These are phyloP conservation scores for Myripristis murdjan DNA, from an alignment of 2,797 vertebrate genomes.

Conservation along the genomic window DNA sequence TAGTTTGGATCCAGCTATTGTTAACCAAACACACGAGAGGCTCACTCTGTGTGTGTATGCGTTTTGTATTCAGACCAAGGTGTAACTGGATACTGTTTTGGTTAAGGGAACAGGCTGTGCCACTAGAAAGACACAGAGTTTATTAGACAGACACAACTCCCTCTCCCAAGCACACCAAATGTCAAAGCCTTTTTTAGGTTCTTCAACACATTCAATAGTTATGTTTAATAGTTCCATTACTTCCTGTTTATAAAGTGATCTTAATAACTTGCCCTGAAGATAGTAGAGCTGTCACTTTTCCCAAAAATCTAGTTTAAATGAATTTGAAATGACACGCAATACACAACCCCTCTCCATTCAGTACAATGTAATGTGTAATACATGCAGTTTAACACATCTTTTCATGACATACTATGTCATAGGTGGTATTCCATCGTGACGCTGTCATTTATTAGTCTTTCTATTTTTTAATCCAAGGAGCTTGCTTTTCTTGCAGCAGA, in stretches of 20 bases:
- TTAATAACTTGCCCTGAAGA: too few relatives aligned
- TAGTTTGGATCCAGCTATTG: slow-evolving; percentile 27
- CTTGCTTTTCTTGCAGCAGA: too few relatives aligned
- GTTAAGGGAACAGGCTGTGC: slow-evolving; percentile 11
- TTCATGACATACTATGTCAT: too few relatives aligned
- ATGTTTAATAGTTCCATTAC: neutral
- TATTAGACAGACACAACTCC: neutral
- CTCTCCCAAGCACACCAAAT: slow-evolving; percentile 1
- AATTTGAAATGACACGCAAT: too few relatives aligned
- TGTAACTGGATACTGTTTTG: slow-evolving; percentile 45
- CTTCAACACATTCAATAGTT: neutral
- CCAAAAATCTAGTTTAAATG: too few relatives aligned
- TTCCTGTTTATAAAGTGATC: neutral
- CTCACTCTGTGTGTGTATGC: neutral
- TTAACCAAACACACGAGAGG: slow-evolving; percentile 12
- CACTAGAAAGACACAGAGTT: neutral
- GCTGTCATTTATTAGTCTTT: too few relatives aligned
- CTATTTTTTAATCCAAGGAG: too few relatives aligned
- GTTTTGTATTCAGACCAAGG: slow-evolving; percentile 15
- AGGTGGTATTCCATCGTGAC: too few relatives aligned
- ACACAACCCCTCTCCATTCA: too few relatives aligned
- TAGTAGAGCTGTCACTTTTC: neutral
- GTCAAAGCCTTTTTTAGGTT: neutral
- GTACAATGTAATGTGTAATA: too few relatives aligned
- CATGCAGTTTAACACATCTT: too few relatives aligned